phyloP scores from a whole-genome alignment of 2,888 invertebrate species.

The Cancer borealis region DNA sequence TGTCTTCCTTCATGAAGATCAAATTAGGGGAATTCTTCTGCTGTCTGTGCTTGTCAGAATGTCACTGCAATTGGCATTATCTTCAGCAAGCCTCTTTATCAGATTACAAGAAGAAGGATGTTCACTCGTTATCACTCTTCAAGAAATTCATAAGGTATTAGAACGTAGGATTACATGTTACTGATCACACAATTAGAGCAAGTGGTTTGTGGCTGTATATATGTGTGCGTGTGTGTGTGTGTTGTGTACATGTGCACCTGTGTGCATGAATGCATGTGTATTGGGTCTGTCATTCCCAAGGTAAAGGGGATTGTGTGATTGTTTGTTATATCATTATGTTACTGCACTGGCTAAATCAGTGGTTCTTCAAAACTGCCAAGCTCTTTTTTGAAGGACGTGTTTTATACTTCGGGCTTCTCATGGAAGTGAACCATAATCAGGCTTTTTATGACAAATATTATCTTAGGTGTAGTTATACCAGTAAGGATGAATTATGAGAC shows the following conservation, averaged over 20 bases:
- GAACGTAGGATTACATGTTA: conserved; percentile 44
- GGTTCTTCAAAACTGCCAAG: conserved; percentile 62
- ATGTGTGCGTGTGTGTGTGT: conserved; percentile 16
- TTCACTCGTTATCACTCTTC: conserved; percentile 35
- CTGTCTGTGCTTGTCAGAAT: conserved; percentile 13
- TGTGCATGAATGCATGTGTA: not conserved
- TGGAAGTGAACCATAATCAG: conserved; percentile 53
- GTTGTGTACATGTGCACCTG: conserved; percentile 24
- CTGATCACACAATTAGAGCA: conserved; percentile 55
- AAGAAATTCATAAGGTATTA: conserved; percentile 50
- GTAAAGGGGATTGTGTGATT: conserved; percentile 54
- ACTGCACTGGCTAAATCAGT: conserved; percentile 55
- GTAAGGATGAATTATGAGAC: conserved; percentile 62
- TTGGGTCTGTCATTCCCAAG: conserved; percentile 51
- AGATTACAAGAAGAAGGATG: not conserved
- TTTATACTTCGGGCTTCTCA: conserved; percentile 67
- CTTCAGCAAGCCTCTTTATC: conserved; percentile 51
- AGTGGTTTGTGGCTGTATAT: not conserved
- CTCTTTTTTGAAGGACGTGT: conserved; percentile 64
- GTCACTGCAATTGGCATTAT: conserved; percentile 25
- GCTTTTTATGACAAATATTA: conserved; percentile 37
- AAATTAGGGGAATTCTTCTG: not conserved
- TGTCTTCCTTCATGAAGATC: conserved; percentile 44
- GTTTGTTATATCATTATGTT: conserved; percentile 57
- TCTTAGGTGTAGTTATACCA: conserved; percentile 34